phyloP scores from a whole-genome alignment of 2,113 vertebrate species.

The Calidris pygmaea region DNA sequence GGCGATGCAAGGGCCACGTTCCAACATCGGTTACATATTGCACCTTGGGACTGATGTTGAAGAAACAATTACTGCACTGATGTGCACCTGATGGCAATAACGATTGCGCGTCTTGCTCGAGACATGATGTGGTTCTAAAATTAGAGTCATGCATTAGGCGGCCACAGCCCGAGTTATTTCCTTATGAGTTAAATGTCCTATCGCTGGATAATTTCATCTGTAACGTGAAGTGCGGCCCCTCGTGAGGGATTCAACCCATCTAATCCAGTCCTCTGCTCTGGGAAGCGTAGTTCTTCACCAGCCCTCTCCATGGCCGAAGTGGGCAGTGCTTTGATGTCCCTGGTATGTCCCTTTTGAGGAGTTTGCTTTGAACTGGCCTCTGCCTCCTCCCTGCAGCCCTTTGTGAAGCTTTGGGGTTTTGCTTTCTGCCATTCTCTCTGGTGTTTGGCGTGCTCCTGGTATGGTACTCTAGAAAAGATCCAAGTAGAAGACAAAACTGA shows the following conservation, averaged over 20 bases:
- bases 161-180: background rate
- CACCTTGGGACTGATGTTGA: background rate
- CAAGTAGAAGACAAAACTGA: background rate
- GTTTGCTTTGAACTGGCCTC: background rate
- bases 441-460: fast-evolving
- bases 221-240: background rate
- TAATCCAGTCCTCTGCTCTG: background rate
- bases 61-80: background rate
- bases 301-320: background rate
- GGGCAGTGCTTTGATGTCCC: background rate
- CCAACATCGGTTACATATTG: background rate
- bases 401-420: background rate
- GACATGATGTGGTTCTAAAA: background rate
- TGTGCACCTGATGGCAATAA: background rate
- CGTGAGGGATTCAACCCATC: background rate
- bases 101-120: background rate
- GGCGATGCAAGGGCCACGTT: background rate
- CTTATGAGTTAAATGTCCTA: background rate
- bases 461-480: background rate
- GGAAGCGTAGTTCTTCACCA: background rate
- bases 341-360: background rate
- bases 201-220: fast-evolving
- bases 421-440: background rate
- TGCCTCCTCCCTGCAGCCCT: background rate
- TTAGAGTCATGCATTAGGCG: background rate